Base-by-base conservation (phyloP, 2,113 vertebrate genomes). In the Anas platyrhynchos region DNA sequence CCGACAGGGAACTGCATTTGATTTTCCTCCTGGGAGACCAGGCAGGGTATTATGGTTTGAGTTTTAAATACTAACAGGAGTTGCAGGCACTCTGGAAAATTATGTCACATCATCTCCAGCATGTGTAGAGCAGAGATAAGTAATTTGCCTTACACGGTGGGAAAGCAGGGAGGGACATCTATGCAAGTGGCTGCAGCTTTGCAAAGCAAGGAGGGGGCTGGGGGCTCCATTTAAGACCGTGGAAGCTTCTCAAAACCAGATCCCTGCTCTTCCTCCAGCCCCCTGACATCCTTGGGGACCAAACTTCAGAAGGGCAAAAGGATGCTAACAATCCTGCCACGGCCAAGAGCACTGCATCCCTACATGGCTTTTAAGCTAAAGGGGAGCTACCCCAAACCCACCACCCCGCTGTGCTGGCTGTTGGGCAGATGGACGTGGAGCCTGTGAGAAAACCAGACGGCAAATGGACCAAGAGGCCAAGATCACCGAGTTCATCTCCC, bases 401-500 rank as follows among this genome's bases (percentile, higher is more conserved):
- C 21, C 31, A 20, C 41, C 61, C 54, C 3, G 1, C 25, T 32
- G 25, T 3, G 5, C 6, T 16, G 46, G 71, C 23, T 43, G 62
- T 26, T 20, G 44, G 23, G 14, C 52, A 54, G 25, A 16, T 21
- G 41, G 56, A 18, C 0, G 0, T 2, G 44, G 29, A 65, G 62
- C 84, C 68, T 82, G 86, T 50, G 71, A 91, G 68, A 73, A 89
- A 95, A 74, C 4, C 76, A n/a, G 46, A 41, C 25, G 7, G 82
- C 36, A 13, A 75, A 68, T 0, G 5, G 65, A 29, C 41, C 17
- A 16, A 69, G 93, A 67, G 84, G 82, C 79, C 74, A 59, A 91
- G 22, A 89, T 74, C 82, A 62, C 72, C 7, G 1, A 93, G 86
- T 91, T 89, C 95, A 90, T 72, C 92, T 55, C 91, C 68, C 86